phyloP scores from a whole-genome alignment of 1,140 invertebrate genomes.

The Drosophila ambigua region DNA sequence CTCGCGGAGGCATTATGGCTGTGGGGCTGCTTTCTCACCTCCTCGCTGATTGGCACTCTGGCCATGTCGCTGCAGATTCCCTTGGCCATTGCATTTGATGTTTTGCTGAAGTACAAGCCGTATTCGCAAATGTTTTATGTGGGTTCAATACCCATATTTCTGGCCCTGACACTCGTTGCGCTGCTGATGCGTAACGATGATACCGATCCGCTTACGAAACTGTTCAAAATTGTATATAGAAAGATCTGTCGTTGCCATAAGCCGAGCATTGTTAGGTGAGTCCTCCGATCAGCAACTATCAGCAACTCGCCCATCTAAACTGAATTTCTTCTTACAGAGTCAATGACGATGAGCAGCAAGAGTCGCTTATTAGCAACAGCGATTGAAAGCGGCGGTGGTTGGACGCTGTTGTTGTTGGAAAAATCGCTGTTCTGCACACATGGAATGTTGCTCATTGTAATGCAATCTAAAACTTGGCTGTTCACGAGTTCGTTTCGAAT shows the following conservation, averaged over 20 bases:
- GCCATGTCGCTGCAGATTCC: constrained; percentile 93
- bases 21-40: constrained; percentile 95
- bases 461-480: constrained; percentile 80
- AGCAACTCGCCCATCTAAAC: neutral
- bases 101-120: constrained; percentile 89
- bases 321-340: constrained; percentile 85
- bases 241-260: constrained; percentile 85
- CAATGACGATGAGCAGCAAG: constrained; percentile 89
- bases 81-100: constrained; percentile 92
- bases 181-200: constrained; percentile 92
- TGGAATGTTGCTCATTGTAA: constrained; percentile 71
- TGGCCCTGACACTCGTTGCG: constrained; percentile 91
- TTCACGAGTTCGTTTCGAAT: constrained; percentile 81
- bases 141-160: constrained; percentile 91
- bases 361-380: constrained; percentile 88
- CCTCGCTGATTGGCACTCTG: constrained; percentile 93
- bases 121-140: constrained; percentile 92
- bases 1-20: constrained; percentile 94
- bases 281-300: neutral
- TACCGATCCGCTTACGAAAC: constrained; percentile 91
- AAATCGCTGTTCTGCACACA: constrained; percentile 62
- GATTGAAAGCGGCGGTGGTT: constrained; percentile 40
- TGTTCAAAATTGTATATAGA: constrained; percentile 86
- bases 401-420: constrained; percentile 44
- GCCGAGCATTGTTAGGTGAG: constrained; percentile 85